phyloP scores from a whole-genome alignment of 2,797 vertebrate genomes.

The Microctenopoma steveboyesi region DNA sequence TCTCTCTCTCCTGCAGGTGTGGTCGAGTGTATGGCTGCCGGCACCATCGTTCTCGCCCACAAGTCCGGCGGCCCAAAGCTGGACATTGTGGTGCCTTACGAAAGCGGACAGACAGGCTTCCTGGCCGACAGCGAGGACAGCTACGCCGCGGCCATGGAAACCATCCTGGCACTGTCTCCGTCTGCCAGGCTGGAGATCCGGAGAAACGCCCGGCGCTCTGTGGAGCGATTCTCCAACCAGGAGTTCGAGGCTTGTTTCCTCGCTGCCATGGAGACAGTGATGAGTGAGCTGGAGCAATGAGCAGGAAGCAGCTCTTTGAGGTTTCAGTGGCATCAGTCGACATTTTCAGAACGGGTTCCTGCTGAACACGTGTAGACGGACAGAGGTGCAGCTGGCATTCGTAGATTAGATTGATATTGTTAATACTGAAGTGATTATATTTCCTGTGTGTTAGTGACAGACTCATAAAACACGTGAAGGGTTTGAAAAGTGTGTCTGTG shows the following conservation, averaged over 20 bases:
- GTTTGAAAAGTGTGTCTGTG: neutral
- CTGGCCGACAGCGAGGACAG: constrained; percentile 89
- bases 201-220: constrained; percentile 85
- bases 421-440: no score
- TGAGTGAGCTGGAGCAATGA: constrained; percentile 66
- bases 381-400: no score
- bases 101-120: constrained; percentile 88
- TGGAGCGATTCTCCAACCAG: constrained; percentile 90
- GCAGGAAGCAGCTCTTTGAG: constrained; percentile 4
- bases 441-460: neutral
- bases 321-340: neutral
- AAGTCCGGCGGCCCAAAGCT: constrained; percentile 93
- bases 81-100: constrained; percentile 90
- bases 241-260: constrained; percentile 91
- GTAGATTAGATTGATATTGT: no score
- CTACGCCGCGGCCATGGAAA: constrained; percentile 88
- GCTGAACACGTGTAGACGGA: neutral
- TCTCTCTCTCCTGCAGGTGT: constrained; percentile 81
- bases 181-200: constrained; percentile 84
- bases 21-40: constrained; percentile 97
- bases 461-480: neutral
- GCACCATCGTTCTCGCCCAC: constrained; percentile 92
- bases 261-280: constrained; percentile 82
- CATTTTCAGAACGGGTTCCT: neutral
- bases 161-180: constrained; percentile 85